These are phyloP conservation scores for Prosapia bicincta DNA, from an alignment of 2,888 invertebrate genomes.

Conservation along the genomic window DNA sequence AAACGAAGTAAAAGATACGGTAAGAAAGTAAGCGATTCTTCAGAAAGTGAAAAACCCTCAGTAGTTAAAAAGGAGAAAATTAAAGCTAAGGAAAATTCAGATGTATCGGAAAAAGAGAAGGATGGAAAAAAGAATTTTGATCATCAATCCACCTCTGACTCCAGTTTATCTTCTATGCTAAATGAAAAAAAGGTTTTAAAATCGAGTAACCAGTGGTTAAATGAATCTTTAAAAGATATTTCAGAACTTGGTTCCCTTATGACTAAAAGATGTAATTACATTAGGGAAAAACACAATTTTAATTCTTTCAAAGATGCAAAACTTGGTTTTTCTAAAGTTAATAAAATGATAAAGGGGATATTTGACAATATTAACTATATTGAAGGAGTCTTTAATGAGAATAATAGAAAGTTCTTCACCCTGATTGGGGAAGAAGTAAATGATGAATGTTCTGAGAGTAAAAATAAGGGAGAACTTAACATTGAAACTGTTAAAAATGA, in stretches of 20 bases:
- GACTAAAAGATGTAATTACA: neutral
- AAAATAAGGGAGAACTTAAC: neutral
- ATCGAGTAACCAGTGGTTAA: neutral
- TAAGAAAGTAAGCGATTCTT: neutral
- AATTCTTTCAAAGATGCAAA: neutral
- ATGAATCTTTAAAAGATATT: neutral
- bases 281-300: neutral
- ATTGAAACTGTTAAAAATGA: neutral
- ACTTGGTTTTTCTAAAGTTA: neutral
- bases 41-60: neutral
- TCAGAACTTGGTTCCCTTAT: neutral
- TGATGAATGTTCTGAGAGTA: neutral
- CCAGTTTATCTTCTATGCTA: neutral
- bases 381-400: neutral
- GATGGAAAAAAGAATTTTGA: neutral
- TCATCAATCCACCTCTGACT: neutral
- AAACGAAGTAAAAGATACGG: neutral
- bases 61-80: neutral
- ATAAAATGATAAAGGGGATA: neutral
- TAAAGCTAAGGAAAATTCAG: neutral
- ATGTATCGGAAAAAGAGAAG: neutral
- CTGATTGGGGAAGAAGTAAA: neutral
- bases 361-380: neutral
- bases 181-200: too few species aligned
- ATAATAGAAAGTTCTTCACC: neutral